These are phyloP conservation scores for Oryzias dopingdopingensis DNA, from an alignment of 2,797 vertebrate genomes.

Conservation along the genomic window DNA sequence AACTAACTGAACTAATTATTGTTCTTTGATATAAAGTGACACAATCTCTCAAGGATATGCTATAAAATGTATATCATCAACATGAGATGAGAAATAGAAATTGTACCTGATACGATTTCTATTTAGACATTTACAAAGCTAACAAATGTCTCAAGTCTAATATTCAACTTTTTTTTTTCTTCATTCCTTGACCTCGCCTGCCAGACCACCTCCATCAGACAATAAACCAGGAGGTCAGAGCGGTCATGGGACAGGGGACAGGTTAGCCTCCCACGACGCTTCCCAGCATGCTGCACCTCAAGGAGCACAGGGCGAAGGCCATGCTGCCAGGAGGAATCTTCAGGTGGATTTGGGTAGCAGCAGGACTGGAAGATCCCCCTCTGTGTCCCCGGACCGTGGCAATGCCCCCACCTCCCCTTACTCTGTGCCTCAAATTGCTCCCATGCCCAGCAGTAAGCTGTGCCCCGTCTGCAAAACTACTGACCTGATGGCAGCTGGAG, in stretches of 20 bases:
- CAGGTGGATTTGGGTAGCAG: conserved; percentile 87
- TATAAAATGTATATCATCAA: too few relatives aligned
- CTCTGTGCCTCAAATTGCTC: conserved; percentile 97
- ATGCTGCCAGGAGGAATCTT: conserved; percentile 83
- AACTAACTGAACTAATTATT: too few relatives aligned
- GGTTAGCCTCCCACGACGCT: conserved; percentile 74
- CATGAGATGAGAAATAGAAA: too few relatives aligned
- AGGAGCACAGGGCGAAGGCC: conserved; percentile 70
- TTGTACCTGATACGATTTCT: background rate
- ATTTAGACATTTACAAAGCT: background rate
- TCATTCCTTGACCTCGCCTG: conserved; percentile 62
- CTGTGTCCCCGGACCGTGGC: conserved; percentile 87
- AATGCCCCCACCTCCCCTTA: conserved; percentile 94
- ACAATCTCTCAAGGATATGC: too few relatives aligned
- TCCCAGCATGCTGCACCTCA: conserved; percentile 50
- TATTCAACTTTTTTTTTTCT: conserved; percentile 6
- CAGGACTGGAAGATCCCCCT: conserved; percentile 85
- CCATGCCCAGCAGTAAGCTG: conserved; percentile 96
- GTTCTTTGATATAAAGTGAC: too few relatives aligned
- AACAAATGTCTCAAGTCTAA: conserved; percentile 4
- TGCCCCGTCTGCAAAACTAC: conserved; percentile 98
- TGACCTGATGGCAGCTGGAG: conserved; percentile 86
- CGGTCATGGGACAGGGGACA: conserved; percentile 67
- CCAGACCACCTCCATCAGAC: conserved; percentile 84
- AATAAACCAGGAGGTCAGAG: conserved; percentile 80